Evolutionary conservation across 2,113 vertebrate genomes (phyloP), one percentile per base, ranked within the genome.

Genomic region (Suricata suricatta): DNA sequence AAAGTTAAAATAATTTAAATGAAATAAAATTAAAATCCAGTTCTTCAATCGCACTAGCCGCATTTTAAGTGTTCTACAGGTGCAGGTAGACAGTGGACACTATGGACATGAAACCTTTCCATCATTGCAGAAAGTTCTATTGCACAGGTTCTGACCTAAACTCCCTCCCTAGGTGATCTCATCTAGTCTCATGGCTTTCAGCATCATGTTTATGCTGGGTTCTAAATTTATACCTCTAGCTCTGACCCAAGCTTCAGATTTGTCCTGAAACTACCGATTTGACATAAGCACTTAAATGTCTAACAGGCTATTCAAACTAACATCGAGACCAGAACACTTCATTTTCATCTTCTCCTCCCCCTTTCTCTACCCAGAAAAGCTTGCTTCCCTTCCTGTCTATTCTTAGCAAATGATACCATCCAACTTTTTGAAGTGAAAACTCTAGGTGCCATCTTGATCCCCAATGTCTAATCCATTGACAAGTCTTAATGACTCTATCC

Each of bases 351-450:
- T 93, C 54, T 57, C 87, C 7, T 15, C 52, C 31, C n/a, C 21
- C 81, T 63, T 35, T 31, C 52, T 82, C n/a, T 16, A 25, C 23
- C 27, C 41, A 90, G 63, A 84, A 95, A 89, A 89, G 10, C 74
- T 94, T 87, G 29, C 38, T 68, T 92, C 31, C 74, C 38, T 27
- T 94, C 69, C 41, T 54, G 27, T 95, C 50, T 83, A 79, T 44
- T 96, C 10, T 81, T 80, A 66, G 64, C 71, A 87, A 60, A 93
- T 29, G 63, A 94, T 14, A 77, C 54, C 52, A 90, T 35, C 29
- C 52, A 90, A 60, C n/a, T 27, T 90, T 96, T 44, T 68, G 41
- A 94, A 95, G 54, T 17, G 74, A 82, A 82, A 89, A 57, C 31
- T 89, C 64, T 76, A 66, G 4, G 14, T 68, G 38, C n/a, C 63